Evolutionary conservation across 2,888 invertebrate genomes (phyloP), one percentile per base, ranked within the genome.

Genomic region (Temnothorax unifasciatus): DNA sequence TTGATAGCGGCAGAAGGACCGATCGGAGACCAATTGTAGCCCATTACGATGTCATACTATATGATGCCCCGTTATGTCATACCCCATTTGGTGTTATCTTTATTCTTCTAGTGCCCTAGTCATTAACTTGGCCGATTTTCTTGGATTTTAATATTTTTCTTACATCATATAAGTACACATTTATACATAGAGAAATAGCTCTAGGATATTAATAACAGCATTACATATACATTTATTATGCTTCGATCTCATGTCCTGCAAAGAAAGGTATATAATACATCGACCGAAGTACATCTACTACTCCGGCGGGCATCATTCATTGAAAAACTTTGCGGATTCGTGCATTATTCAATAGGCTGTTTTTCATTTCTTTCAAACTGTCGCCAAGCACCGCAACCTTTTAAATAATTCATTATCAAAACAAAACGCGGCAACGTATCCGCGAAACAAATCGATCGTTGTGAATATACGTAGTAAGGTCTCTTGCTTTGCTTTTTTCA

Each of bases 341-440:
- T 90, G 66, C 57, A 88, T 89, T 88, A 89, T 89, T 89, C 90
- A 89, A 52, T 69, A 68, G 29, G 50, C 25, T 81, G 82, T 87
- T 83, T 86, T 84, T 88, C 84, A 85, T 84, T 87, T 87, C 73
- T 77, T 75, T 76, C 50, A 81, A 83, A 86, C 61, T 68, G 77
- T 63, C 69, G 21, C 44, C 25, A 89, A 79, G 86, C 85, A 68
- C 71, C 66, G 85, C 68, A 44, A 59, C 66, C 83, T 82, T 87
- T 90, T 90, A 79, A 87, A 87, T 88, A 87, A 89, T 89, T 88
- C 87, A 88, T 88, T 86, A 74, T 79, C 64, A 85, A 88, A 86
- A 88, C 83, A 87, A 87, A 79, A 64, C 71, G 61, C 34, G 34
- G 54, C 21, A 59, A 61, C 38, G 59, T 50, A 76, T 38, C 44